phyloP scores from a whole-genome alignment of 2,888 invertebrate genomes.

The Chalcis sispes region DNA sequence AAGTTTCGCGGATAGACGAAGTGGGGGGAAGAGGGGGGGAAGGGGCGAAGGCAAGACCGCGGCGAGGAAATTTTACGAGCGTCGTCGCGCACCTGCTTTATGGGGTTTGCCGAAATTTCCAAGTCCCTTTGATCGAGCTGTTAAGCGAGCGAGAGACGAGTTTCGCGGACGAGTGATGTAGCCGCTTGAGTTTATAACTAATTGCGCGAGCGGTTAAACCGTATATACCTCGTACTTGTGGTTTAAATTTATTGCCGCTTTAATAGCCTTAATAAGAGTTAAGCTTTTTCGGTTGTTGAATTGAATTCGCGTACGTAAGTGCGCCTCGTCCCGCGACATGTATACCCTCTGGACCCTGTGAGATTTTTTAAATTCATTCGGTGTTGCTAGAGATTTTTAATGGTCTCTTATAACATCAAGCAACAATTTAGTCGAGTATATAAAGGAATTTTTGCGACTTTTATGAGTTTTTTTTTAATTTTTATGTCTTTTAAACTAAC shows the following conservation, averaged over 20 bases:
- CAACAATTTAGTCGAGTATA: too few species aligned
- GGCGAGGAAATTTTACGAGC: slow-evolving; percentile 51
- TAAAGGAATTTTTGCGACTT: too few species aligned
- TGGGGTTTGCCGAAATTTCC: slow-evolving; percentile 38
- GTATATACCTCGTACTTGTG: slow-evolving; percentile 23
- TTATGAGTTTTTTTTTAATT: too few species aligned
- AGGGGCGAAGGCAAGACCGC: too few species aligned
- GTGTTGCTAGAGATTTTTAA: too few species aligned
- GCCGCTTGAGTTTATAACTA: slow-evolving; percentile 47
- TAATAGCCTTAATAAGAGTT: slow-evolving; percentile 43
- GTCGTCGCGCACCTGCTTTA: slow-evolving; percentile 48
- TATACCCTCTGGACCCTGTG: too few species aligned
- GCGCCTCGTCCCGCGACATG: too few species aligned
- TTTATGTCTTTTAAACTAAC: too few species aligned
- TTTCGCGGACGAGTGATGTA: not conserved
- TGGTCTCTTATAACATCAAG: too few species aligned
- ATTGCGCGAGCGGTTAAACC: slow-evolving; percentile 34
- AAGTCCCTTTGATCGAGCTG: slow-evolving; percentile 48
- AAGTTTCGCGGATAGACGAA: slow-evolving; percentile 20
- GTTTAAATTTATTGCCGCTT: slow-evolving; percentile 48
- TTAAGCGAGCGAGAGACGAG: slow-evolving; percentile 29
- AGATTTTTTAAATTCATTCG: too few species aligned
- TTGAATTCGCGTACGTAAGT: not conserved
- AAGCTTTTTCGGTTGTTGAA: slow-evolving; percentile 11
- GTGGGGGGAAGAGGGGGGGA: too few species aligned